phyloP scores from a whole-genome alignment of 2,113 vertebrate species.

The Eleginops maclovinus region DNA sequence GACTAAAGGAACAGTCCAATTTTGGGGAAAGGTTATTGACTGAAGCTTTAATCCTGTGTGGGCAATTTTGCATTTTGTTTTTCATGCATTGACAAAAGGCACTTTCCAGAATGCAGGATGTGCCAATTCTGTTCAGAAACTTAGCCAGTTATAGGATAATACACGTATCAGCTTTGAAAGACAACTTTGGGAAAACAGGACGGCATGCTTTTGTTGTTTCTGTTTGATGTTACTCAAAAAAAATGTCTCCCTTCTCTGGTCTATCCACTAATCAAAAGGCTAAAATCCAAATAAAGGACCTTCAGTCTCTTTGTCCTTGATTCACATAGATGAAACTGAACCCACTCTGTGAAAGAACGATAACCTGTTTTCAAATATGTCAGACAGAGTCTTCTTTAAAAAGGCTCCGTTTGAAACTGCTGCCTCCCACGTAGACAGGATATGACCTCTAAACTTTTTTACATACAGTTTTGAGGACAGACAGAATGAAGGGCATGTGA shows the following conservation, averaged over 20 bases:
- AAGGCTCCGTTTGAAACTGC: not conserved
- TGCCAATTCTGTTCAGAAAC: not conserved
- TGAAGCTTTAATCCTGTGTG: not conserved
- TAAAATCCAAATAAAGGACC: not conserved
- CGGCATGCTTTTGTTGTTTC: not conserved
- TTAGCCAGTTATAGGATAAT: not conserved
- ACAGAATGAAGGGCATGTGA: slow-evolving; percentile 7
- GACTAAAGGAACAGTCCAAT: not conserved
- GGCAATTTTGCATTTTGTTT: not conserved
- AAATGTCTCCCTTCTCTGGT: not conserved
- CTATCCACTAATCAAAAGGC: not conserved
- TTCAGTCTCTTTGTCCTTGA: not conserved
- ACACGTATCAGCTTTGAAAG: no score
- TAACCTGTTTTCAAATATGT: not conserved
- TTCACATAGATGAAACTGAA: not conserved
- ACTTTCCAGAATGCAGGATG: not conserved
- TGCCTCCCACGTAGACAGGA: slow-evolving; percentile 18
- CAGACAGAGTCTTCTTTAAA: not conserved
- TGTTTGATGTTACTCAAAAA: no score
- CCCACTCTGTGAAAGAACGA: not conserved
- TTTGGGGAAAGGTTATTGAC: not conserved
- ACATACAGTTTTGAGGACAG: not conserved
- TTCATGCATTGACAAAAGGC: not conserved
- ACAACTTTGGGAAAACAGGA: not conserved
- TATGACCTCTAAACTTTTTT: slow-evolving; percentile 2